Evolutionary conservation across 2,113 vertebrate genomes (phyloP), one percentile per base, ranked within the genome.

Genomic region (Spheniscus mendiculus): DNA sequence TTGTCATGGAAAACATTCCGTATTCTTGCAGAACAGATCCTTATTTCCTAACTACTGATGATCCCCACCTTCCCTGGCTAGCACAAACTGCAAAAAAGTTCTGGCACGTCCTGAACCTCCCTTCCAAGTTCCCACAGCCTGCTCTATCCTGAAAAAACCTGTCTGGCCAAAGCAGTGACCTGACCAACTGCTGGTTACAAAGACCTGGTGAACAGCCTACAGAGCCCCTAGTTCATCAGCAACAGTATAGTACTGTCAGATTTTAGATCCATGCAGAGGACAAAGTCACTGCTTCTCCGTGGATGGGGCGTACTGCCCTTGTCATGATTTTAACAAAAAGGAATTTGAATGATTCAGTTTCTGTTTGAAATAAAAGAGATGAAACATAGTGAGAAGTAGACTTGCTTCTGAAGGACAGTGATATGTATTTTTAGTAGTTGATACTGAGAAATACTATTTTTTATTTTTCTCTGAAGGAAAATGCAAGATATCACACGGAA

Each of bases 321-420:
- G 65, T 34, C 47, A 14, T 67, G 56, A 26, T 50, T 91, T 89
- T 78, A 71, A 62, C 66, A 92, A 89, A 95, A 76, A 62, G 38
- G 29, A 59, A 38, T 94, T 79, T 63, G 73, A 89, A 95, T 53
- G 30, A 55, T 96, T 81, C 58, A 2, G 3, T 89, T 90, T 84
- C 89, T 79, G 21, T 81, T 72, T 93, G 87, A 79, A 89, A 89
- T 73, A 59, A 94, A 94, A 61, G 67, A 89, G 61, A 52, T 89
- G 87, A 92, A 96, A 34, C n/a, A 8, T 6, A 62, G 42, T 50
- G 72, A 79, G 69, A 84, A 87, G 74, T 4, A 74, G 56, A 63
- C 32, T 81, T 50, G 32, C 61, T 67, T 74, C 73, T 82, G 65
- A 78, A 83, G 56, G 69, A 15, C 63, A 63, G 20, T 19, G 34